phyloP scores from a whole-genome alignment of 2,888 invertebrate genomes.

The Cheilosia scutellata region DNA sequence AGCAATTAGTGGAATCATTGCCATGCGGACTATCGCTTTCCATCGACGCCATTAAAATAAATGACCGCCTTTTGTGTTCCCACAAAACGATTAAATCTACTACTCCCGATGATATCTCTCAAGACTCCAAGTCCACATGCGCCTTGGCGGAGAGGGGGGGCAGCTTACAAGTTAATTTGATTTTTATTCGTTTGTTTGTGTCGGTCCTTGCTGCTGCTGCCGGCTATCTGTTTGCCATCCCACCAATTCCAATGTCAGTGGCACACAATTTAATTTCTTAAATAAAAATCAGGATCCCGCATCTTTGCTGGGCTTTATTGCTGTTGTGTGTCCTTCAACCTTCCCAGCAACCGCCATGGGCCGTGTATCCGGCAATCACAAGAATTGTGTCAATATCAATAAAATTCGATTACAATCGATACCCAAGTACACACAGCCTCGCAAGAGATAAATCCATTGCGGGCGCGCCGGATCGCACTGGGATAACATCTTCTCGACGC shows the following conservation, averaged over 20 bases:
- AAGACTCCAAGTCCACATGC: constrained; percentile 1
- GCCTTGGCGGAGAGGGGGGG: constrained; percentile 18
- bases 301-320: constrained; percentile 59
- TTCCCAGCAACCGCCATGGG: neutral
- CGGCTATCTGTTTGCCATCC: constrained; percentile 19
- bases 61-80: constrained; percentile 67
- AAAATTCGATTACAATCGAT: constrained; percentile 84
- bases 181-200: constrained; percentile 73
- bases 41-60: constrained; percentile 72
- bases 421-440: constrained; percentile 58
- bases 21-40: constrained; percentile 65
- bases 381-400: constrained; percentile 84
- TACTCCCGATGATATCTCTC: constrained; percentile 54
- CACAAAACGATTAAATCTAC: constrained; percentile 67
- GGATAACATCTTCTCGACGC: constrained; percentile 51
- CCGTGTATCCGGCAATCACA: constrained; percentile 83
- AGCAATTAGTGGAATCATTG: constrained; percentile 72
- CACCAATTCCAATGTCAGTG: constrained; percentile 43
- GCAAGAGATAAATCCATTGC: constrained; percentile 64
- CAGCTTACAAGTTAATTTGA: constrained; percentile 70
- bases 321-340: constrained; percentile 43
- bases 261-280: constrained; percentile 71
- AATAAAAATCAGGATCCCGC: constrained; percentile 66
- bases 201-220: constrained; percentile 22
- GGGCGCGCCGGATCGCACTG: constrained; percentile 26